Evolutionary conservation across 2,888 invertebrate species (phyloP).

Genomic region (Harpagoxenus sublaevis): DNA sequence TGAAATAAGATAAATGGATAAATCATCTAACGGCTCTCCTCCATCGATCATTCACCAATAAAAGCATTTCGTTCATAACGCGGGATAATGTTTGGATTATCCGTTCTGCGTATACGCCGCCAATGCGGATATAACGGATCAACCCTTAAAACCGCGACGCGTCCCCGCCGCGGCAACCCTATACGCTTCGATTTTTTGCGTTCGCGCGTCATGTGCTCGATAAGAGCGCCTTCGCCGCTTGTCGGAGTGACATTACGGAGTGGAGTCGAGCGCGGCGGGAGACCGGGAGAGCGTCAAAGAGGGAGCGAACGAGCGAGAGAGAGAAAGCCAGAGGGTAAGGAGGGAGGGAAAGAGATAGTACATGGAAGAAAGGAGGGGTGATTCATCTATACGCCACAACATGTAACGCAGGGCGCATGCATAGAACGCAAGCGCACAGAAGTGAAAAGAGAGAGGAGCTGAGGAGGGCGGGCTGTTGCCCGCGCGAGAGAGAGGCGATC

Average conservation of each 20-base stretch:
- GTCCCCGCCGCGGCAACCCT: conserved; percentile 10
- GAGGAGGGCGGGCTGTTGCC: conserved; percentile 31
- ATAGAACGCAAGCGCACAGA: neutral
- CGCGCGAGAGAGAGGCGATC: conserved; percentile 44
- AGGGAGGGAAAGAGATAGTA: neutral
- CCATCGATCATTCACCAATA: neutral
- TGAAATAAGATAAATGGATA: conserved; percentile 4
- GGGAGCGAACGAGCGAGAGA: neutral
- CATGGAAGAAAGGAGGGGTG: conserved; percentile 41
- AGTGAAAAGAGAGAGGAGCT: conserved; percentile 24
- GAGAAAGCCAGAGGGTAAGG: neutral
- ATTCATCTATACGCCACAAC: neutral
- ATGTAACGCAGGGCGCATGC: neutral
- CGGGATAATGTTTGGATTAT: neutral
- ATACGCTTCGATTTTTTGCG: conserved; percentile 57
- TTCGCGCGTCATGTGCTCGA: conserved; percentile 61
- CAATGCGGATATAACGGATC: neutral
- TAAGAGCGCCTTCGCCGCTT: conserved; percentile 58
- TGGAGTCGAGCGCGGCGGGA: conserved; percentile 41
- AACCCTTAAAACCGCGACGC: neutral
- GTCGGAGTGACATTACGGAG: conserved; percentile 69
- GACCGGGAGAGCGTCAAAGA: conserved; percentile 43
- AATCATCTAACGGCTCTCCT: neutral
- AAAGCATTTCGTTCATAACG: neutral
- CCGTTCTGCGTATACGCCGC: neutral